Evolutionary conservation across 2,888 invertebrate species (phyloP).

Genomic region (Nemotelus pantherinus): DNA sequence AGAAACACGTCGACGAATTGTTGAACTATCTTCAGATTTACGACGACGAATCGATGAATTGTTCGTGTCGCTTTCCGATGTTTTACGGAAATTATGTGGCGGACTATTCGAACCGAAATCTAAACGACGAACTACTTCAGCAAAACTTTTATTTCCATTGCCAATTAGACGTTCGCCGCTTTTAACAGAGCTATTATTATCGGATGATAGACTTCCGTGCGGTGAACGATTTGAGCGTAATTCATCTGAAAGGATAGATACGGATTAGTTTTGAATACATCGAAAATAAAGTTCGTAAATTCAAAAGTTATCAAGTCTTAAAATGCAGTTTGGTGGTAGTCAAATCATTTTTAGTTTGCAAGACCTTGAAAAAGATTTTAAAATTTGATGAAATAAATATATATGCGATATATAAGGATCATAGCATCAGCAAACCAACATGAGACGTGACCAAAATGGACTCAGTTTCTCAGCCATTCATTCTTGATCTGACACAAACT

Average conservation of each 20-base stretch:
- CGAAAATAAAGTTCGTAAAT: no score
- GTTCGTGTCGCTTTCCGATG: slow-evolving; percentile 61
- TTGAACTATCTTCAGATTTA: slow-evolving; percentile 53
- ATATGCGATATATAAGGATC: no score
- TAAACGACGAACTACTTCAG: slow-evolving; percentile 59
- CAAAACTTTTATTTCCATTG: slow-evolving; percentile 17
- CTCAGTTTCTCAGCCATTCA: no score
- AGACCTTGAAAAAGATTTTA: no score
- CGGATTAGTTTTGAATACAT: no score
- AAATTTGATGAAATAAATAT: no score
- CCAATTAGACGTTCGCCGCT: slow-evolving; percentile 7
- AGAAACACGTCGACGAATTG: slow-evolving; percentile 59
- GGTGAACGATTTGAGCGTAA: slow-evolving; percentile 56
- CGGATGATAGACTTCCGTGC: slow-evolving; percentile 57
- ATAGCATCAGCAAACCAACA: no score
- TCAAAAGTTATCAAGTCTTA: no score
- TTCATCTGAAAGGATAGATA: slow-evolving; percentile 50
- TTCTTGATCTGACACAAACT: no score
- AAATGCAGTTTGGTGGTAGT: no score
- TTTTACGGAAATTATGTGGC: slow-evolving; percentile 59
- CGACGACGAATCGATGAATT: slow-evolving; percentile 61
- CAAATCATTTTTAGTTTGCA: no score
- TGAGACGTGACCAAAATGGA: no score
- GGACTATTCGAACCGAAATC: slow-evolving; percentile 63
- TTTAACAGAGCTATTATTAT: slow-evolving; percentile 51